phyloP scores from a whole-genome alignment of 2,797 vertebrate genomes.

The Gymnocypris eckloni region DNA sequence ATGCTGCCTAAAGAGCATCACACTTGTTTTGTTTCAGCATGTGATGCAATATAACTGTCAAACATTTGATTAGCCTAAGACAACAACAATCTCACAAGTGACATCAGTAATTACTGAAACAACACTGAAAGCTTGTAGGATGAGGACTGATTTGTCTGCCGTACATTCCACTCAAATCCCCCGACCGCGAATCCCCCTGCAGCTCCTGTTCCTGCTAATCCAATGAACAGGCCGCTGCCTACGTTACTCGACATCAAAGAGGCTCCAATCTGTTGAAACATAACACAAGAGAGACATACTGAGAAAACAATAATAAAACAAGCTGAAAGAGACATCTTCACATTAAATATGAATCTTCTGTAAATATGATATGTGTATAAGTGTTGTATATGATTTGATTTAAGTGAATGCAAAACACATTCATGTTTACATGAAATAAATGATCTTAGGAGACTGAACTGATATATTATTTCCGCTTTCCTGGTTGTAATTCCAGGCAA shows the following conservation, averaged over 20 bases:
- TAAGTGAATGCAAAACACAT: background rate
- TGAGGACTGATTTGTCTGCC: constrained; percentile 47
- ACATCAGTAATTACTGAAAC: background rate
- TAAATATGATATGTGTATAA: background rate
- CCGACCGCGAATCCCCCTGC: constrained; percentile 92
- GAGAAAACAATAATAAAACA: constrained; percentile 19
- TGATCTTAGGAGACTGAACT: background rate
- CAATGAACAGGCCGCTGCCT: constrained; percentile 92
- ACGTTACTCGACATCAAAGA: constrained; percentile 97
- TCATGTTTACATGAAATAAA: background rate
- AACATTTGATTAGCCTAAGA: constrained; percentile 7
- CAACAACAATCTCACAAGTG: background rate
- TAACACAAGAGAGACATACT: constrained; percentile 27
- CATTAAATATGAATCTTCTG: background rate
- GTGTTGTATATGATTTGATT: background rate
- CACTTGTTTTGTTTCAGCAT: background rate
- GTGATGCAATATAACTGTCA: background rate
- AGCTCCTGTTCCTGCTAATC: constrained; percentile 91
- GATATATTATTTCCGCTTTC: background rate
- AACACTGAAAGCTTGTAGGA: constrained; percentile 12
- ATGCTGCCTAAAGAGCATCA: constrained; percentile 80
- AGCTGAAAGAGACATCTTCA: background rate
- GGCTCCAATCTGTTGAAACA: constrained; percentile 87
- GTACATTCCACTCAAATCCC: constrained; percentile 95
- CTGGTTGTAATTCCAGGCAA: background rate